Conservation (phyloP, 2,888 invertebrate genomes). For the Gymnoscelis rufifasciata region DNA sequence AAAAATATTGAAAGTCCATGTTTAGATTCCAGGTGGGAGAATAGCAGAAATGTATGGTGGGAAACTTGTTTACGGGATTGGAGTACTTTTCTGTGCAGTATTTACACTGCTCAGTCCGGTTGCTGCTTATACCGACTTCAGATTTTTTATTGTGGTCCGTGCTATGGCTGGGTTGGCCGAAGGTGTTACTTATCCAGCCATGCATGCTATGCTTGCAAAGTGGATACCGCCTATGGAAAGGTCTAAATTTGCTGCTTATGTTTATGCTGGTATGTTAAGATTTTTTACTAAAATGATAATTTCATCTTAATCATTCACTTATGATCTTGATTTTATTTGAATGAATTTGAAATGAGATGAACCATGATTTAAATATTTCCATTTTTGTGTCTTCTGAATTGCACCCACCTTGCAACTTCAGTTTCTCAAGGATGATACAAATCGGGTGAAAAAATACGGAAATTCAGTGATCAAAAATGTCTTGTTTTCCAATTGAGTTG, state of each 20-base stretch:
- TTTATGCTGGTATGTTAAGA: constrained; percentile 84
- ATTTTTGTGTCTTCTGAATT: too few relatives aligned
- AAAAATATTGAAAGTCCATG: constrained; percentile 17
- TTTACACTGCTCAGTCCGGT: constrained; percentile 91
- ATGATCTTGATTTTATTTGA: too few relatives aligned
- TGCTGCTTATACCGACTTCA: constrained; percentile 83
- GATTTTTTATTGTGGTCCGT: constrained; percentile 85
- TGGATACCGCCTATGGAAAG: constrained; percentile 97
- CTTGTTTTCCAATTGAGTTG: too few relatives aligned
- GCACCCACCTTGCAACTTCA: too few relatives aligned
- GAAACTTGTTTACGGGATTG: constrained; percentile 90
- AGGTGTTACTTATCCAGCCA: constrained; percentile 95
- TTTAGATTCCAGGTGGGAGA: constrained; percentile 84
- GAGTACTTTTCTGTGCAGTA: constrained; percentile 88
- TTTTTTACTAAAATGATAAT: neutral
- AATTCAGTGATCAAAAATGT: too few relatives aligned
- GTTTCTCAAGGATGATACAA: too few relatives aligned
- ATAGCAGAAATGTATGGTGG: constrained; percentile 93
- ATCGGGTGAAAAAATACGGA: too few relatives aligned
- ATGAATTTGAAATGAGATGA: too few relatives aligned
- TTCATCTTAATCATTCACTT: too few relatives aligned
- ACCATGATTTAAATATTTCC: too few relatives aligned
- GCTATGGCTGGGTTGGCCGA: constrained; percentile 91
- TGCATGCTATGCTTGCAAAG: constrained; percentile 94
- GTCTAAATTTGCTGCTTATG: constrained; percentile 92